Evolutionary conservation across 1,140 invertebrate species (phyloP), one percentile per base, ranked within the genome.

Genomic region (Linepithema humile): DNA sequence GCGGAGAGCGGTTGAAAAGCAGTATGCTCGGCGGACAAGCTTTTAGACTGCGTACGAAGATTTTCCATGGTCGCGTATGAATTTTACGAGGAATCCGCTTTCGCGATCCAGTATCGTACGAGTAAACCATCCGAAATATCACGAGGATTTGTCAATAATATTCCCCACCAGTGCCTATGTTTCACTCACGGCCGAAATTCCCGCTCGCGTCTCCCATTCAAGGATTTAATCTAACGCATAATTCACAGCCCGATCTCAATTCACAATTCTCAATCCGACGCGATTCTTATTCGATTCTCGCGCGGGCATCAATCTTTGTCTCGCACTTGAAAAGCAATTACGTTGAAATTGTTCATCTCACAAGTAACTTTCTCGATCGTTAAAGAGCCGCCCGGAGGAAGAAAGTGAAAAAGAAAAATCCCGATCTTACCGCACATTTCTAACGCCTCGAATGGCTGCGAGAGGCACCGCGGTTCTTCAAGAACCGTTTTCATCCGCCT

Each of bases 281-380:
- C 35, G 48, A 83, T 83, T 83, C 74, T 83, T 78, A 78, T 78
- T 83, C 82, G 73, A 77, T 83, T 65, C 48, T 67, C 59, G 72
- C 45, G 35, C 75, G n/a, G 12, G 35, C 60, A 77, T 65, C 74
- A 65, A 77, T 77, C 78, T 35, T 77, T 70, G 80, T 64, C 73
- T 78, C 73, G 60, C 73, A 48, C 73, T 78, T 53, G 73, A 83
- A 67, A 67, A 78, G 82, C 82, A 78, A 83, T 83, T 83, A 78
- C 82, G 72, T 38, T 59, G 59, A 78, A 78, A 83, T 83, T 83
- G 82, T 83, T 83, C 82, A 67, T 75, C 73, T 83, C 45, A 57
- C 60, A 45, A 78, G 73, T 55, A 83, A 83, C 82, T 78, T 83
- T 83, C 73, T 38, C 38, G 60, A 53, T 65, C 82, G 57, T 75